A percentile compares a stretch with the other conserved stretches of the same genome.
Evolutionary conservation across 2,113 vertebrate species (phyloP).

Genomic region (Xenotilapia flavipinnis): DNA sequence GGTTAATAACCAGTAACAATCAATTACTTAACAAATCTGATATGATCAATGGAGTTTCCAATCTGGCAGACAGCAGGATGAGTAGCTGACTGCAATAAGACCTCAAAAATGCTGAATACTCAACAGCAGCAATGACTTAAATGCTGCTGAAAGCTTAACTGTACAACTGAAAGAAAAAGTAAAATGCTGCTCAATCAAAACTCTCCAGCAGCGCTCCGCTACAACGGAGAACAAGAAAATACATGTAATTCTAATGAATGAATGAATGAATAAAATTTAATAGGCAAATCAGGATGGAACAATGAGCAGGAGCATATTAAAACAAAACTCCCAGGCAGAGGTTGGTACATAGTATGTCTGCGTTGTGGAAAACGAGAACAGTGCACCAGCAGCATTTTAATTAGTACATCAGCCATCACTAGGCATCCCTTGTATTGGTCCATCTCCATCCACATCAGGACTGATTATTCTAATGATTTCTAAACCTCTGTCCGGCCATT

Average conservation of each 20-base stretch:
- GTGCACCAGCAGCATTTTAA: conserved; percentile 24
- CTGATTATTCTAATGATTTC: conserved; percentile 60
- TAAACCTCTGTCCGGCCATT: conserved; percentile 46
- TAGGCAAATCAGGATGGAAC: not conserved
- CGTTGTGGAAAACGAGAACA: not conserved
- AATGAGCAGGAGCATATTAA: not conserved
- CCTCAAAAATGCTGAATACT: conserved; percentile 9
- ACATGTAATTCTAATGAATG: not conserved
- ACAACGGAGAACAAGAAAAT: not conserved
- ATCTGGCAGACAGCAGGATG: conserved; percentile 38
- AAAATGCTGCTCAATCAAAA: not conserved
- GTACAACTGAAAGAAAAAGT: not conserved
- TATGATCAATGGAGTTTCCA: conserved; percentile 68
- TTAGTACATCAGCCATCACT: conserved; percentile 10
- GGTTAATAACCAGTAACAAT: conserved; percentile 80
- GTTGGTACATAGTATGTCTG: not conserved
- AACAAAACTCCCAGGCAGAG: not conserved
- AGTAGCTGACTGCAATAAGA: conserved; percentile 23
- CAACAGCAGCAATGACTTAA: not conserved
- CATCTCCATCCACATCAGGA: conserved; percentile 31
- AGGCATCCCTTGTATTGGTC: not conserved
- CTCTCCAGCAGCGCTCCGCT: not conserved
- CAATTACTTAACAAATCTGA: conserved; percentile 73
- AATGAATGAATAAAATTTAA: not conserved
- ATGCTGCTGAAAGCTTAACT: not conserved